A percentile compares a stretch with the other conserved stretches of the same genome.
These are phyloP conservation scores for Diorhabda elongata DNA, from an alignment of 1,140 invertebrate genomes.

Conservation along the genomic window DNA sequence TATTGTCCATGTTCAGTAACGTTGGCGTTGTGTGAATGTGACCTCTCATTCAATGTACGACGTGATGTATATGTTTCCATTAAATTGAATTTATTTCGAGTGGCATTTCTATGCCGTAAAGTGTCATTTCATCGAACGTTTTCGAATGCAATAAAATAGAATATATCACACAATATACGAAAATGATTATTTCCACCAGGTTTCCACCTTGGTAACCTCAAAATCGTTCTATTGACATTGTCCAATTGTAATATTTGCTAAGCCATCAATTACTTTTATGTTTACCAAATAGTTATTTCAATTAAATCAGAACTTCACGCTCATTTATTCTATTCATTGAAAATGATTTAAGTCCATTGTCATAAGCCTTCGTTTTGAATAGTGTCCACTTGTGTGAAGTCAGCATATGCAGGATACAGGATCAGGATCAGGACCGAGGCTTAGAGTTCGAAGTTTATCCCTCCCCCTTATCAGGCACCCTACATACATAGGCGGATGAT, in stretches of 20 bases:
- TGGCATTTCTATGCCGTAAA: too few relatives aligned
- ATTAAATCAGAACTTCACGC: not conserved
- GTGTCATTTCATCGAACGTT: too few relatives aligned
- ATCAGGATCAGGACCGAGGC: conserved; percentile 7
- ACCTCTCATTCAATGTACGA: too few relatives aligned
- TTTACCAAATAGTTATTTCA: conserved; percentile 2
- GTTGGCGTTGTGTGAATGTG: too few relatives aligned
- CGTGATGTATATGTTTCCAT: too few relatives aligned
- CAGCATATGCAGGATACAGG: conserved; percentile 33
- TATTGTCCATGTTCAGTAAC: too few relatives aligned
- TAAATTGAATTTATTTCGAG: too few relatives aligned
- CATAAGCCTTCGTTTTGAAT: conserved; percentile 8
- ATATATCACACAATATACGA: too few relatives aligned
- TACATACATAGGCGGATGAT: not conserved
- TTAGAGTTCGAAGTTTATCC: conserved; percentile 23
- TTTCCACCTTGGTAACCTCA: too few relatives aligned
- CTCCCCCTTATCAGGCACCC: not conserved
- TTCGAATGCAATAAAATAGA: too few relatives aligned
- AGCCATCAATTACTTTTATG: not conserved
- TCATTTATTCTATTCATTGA: conserved; percentile 3
- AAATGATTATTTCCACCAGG: too few relatives aligned
- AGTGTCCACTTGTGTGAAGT: conserved; percentile 37
- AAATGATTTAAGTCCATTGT: conserved; percentile 3
- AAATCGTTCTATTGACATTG: too few relatives aligned
- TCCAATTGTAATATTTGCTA: not conserved